Evolutionary conservation across 1,140 invertebrate species (phyloP), one percentile per base, ranked within the genome.

Genomic region (Cardiocondyla obscurior): DNA sequence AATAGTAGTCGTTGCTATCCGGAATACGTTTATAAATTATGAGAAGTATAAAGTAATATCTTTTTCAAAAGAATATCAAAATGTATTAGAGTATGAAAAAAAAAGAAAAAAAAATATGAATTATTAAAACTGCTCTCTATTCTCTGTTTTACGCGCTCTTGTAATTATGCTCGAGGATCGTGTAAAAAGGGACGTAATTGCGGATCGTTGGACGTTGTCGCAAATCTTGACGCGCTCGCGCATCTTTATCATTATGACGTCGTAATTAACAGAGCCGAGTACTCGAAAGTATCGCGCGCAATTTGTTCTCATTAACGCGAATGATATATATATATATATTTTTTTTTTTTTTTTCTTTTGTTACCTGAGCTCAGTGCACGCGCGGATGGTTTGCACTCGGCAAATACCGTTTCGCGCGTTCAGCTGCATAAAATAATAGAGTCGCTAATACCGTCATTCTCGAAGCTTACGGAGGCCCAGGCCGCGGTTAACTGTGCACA

Each of bases 251-350:
- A 67, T 77, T 39, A 22, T 42, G 46, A 30, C 46, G 7, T 79
- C 25, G 6, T 39, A 42, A 79, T 79, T 79, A 79, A 69, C 74
- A 42, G 22, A 55, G 33, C 2, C 60, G 62, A 28, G 60, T 10
- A 62, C 62, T 67, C 36, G 64, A 53, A 67, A 55, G 60, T 77
- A 53, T 55, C 62, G 46, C 62, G 16, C 12, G 74, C 46, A 67
- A 69, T 69, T 79, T 79, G 46, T 79, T 69, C 74, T 79, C 74
- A 79, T 79, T 79, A 79, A 33, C 33, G 74, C 39, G 33, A 42
- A 49, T 39, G 60, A n/a, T n/a, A n/a, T n/a, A n/a, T n/a, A n/a
- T n/a, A n/a, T n/a, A n/a, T n/a, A n/a, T n/a, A n/a, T n/a, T n/a
- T n/a, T n/a, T n/a, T n/a, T n/a, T n/a, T n/a, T n/a, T n/a, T 62